Evolutionary conservation across 2,113 vertebrate genomes (phyloP).

Genomic region (Piprites chloris): DNA sequence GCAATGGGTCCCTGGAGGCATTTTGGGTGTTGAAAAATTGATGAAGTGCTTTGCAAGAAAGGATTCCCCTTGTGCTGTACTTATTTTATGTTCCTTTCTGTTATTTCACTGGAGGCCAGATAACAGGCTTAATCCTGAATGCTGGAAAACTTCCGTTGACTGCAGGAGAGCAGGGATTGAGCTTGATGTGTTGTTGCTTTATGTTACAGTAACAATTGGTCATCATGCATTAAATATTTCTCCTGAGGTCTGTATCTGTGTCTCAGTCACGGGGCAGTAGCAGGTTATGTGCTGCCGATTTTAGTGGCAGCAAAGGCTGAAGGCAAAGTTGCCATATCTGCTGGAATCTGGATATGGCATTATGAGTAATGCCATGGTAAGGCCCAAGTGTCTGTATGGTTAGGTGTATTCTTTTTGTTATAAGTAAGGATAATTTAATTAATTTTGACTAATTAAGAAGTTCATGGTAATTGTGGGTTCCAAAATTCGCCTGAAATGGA

Average conservation of each 20-base stretch:
- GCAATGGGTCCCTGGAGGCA: background rate
- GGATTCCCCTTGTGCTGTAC: background rate
- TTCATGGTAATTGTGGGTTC: background rate
- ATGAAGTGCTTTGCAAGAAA: slow-evolving; percentile 28
- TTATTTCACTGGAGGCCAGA: slow-evolving; percentile 42
- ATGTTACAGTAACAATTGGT: background rate
- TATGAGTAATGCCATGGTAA: background rate
- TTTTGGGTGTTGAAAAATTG: slow-evolving; percentile 36
- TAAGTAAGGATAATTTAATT: background rate
- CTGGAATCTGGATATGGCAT: background rate
- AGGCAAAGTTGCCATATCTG: background rate
- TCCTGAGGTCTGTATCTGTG: background rate
- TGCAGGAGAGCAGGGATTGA: background rate
- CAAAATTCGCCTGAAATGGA: background rate
- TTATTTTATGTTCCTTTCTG: slow-evolving; percentile 31
- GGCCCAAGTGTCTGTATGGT: background rate
- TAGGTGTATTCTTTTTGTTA: background rate
- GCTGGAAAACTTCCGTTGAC: slow-evolving; percentile 25
- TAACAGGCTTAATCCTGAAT: slow-evolving; percentile 31
- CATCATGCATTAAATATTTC: background rate
- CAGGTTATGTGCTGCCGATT: background rate
- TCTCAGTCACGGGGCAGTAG: background rate
- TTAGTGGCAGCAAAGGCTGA: background rate
- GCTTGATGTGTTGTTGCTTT: background rate
- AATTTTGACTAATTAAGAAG: background rate